Base-by-base conservation (phyloP, 2,113 vertebrate genomes). In the Sminthopsis crassicaudata region DNA sequence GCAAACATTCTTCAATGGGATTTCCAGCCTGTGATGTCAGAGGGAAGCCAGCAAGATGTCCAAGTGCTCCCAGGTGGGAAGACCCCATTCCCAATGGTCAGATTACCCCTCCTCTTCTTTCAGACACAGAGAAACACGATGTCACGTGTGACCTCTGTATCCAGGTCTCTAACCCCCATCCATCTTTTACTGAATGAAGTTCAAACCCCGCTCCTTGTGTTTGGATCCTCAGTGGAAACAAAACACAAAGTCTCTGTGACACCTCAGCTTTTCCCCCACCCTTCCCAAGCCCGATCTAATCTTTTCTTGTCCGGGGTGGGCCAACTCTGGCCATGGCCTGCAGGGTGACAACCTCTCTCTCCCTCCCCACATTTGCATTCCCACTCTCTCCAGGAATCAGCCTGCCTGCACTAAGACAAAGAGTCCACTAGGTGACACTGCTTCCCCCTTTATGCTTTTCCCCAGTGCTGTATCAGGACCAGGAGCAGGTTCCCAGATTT, bases 11-110 rank as follows among this genome's bases (percentile, higher is more conserved):
- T 98, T 97, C 97, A 97, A 97, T 98, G 97, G 97, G 97, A 97
- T 98, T 97, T 98, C 97, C 98, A 98, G 96, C 89, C 96, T 92
- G 54, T 98, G 96, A 98, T 93, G 94, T 98, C 97, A 98, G 96
- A 98, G 97, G 94, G 94, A 98, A 98, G 93, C 95, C 96, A 88
- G 95, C 55, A 89, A 90, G 89, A 96, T 53, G 16, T 60, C 89
- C 1, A 90, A 89, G 89, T 36, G 30, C 92, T 53, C 95, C 60
- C 60, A 76, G 42, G 54, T 84, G 91, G 42, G 95, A 90, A 94
- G 46, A 46, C 51, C 93, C 60, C 19, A 36, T 46, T 30, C 97
- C 50, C 60, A n/a, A 30, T 16, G 25, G 30, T 50, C 26, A 52
- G 36, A 52, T 26, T 6, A 0, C 16, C 36, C n/a, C 67, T 42